These are phyloP conservation scores for Agapornis roseicollis DNA, from an alignment of 2,113 vertebrate species.

Conservation along the genomic window DNA sequence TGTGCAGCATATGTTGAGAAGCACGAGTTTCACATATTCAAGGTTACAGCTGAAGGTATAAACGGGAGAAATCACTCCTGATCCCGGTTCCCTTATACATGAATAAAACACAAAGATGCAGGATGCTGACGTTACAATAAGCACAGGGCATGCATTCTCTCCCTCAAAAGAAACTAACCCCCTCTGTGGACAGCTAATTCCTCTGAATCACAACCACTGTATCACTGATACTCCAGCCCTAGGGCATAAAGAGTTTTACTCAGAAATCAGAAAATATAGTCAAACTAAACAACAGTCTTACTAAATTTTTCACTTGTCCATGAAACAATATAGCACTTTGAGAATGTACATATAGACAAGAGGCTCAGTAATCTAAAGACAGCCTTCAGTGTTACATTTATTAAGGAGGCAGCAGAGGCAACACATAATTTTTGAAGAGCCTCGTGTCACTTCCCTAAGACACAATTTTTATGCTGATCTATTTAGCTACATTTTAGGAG, in stretches of 20 bases:
- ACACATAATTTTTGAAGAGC: not conserved
- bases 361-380: not conserved
- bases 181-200: not conserved
- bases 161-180: not conserved
- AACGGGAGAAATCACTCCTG: not conserved
- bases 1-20: not conserved
- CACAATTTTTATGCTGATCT: not conserved
- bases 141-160: not conserved
- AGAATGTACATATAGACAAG: not conserved
- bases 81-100: not conserved
- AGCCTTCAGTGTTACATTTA: not conserved
- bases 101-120: not conserved
- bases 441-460: not conserved
- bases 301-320: not conserved
- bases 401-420: not conserved
- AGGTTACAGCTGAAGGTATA: not conserved
- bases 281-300: not conserved
- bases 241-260: not conserved
- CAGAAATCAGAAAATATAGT: not conserved
- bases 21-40: rapidly evolving
- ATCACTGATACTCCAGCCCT: not conserved
- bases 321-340: not conserved
- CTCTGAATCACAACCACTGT: not conserved
- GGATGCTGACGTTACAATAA: not conserved
- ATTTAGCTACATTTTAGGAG: not conserved